Evolutionary conservation across 2,888 invertebrate genomes (phyloP).

Genomic region (Megaustenia siamemsis): DNA sequence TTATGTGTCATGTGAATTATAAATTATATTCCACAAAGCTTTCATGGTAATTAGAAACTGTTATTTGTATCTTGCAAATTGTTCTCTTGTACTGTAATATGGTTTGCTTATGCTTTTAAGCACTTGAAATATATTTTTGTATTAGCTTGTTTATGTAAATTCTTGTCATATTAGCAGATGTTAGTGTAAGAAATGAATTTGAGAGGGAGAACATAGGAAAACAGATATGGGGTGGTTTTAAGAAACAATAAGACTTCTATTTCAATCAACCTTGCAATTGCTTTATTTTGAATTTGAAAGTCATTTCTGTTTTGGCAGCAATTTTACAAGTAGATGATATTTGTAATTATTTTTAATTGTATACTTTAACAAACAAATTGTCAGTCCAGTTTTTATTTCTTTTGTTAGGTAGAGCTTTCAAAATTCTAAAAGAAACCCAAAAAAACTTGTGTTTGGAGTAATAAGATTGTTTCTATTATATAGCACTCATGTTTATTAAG

Average conservation of each 20-base stretch:
- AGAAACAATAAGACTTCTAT: neutral
- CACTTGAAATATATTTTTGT: slow-evolving; percentile 37
- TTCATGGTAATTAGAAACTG: slow-evolving; percentile 31
- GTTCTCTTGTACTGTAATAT: slow-evolving; percentile 10
- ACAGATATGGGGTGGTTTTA: neutral
- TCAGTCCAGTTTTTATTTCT: neutral
- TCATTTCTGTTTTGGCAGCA: neutral
- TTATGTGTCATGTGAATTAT: neutral
- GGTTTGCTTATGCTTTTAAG: slow-evolving; percentile 6
- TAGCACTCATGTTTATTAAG: too few relatives aligned
- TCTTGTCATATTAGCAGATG: neutral
- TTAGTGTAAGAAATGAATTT: neutral
- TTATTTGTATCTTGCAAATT: slow-evolving; percentile 33
- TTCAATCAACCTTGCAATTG: neutral
- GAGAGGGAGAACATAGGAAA: neutral
- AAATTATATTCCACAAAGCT: slow-evolving; percentile 37
- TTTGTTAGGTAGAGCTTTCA: neutral
- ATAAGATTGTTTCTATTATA: too few relatives aligned
- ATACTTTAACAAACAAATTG: neutral
- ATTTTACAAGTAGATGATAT: neutral
- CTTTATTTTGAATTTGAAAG: neutral
- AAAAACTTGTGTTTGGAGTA: too few relatives aligned
- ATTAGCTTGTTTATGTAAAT: slow-evolving; percentile 25
- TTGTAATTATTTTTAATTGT: neutral
- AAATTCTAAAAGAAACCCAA: too few relatives aligned